A percentile compares a stretch with the other conserved stretches of the same genome.
Conservation (phyloP, 2,797 vertebrate species). For the Adrianichthys oophorus region DNA sequence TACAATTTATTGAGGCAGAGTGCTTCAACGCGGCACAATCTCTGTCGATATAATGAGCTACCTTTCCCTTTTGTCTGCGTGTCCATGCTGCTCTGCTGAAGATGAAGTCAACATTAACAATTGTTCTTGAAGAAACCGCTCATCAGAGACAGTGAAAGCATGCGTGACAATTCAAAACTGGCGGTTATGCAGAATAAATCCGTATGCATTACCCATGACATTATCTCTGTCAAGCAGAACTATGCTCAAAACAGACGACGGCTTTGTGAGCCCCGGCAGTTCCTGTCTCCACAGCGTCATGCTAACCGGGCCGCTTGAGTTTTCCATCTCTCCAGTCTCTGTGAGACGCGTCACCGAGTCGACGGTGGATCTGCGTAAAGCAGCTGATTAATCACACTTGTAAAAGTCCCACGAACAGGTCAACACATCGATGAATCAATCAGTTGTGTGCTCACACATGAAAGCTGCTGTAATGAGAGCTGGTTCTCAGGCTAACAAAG, state of each 20-base stretch:
- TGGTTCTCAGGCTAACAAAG: constrained; percentile 53
- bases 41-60: constrained; percentile 52
- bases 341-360: constrained; percentile 12
- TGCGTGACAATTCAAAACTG: constrained; percentile 38
- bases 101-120: constrained; percentile 34
- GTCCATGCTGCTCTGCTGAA: constrained; percentile 38
- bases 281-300: background rate
- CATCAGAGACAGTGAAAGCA: constrained; percentile 42
- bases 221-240: constrained; percentile 6
- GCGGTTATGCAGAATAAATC: constrained; percentile 39
- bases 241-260: constrained; percentile 14
- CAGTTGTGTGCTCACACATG: constrained; percentile 61
- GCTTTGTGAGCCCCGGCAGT: constrained; percentile 6
- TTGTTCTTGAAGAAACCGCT: constrained; percentile 50
- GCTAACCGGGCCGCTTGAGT: constrained; percentile 2
- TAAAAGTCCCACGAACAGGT: constrained; percentile 47
- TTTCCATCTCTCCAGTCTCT: constrained; percentile 2
- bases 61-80: constrained; percentile 22
- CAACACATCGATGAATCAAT: constrained; percentile 64
- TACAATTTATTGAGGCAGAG: constrained; percentile 70
- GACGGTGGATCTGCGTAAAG: constrained; percentile 20
- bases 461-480: constrained; percentile 63
- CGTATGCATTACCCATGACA: constrained; percentile 30
- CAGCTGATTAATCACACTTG: constrained; percentile 60
- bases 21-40: constrained; percentile 60